phyloP scores from a whole-genome alignment of 1,140 invertebrate genomes.

The Ceratina australensis region DNA sequence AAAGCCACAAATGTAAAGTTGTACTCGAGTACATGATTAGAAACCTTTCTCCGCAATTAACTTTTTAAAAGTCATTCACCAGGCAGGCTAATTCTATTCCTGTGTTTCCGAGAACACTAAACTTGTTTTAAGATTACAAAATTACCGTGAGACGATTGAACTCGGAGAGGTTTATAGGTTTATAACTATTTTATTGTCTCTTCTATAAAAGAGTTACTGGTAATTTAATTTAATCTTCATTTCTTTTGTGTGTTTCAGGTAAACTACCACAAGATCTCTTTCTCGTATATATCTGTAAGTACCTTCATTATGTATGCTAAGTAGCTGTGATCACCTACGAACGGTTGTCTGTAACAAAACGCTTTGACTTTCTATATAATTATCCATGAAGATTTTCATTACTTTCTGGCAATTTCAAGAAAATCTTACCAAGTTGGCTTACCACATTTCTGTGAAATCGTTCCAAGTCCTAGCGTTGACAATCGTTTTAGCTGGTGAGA shows the following conservation, averaged over 20 bases:
- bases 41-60: slow-evolving; percentile 15
- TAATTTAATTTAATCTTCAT: not conserved
- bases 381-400: no score
- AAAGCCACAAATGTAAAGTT: slow-evolving; percentile 10
- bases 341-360: no score
- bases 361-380: no score
- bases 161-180: not conserved
- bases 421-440: no score
- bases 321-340: no score
- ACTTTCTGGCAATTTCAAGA: no score
- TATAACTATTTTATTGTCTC: not conserved
- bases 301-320: not conserved
- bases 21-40: slow-evolving; percentile 5
- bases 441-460: no score
- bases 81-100: slow-evolving; percentile 3
- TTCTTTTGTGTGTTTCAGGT: slow-evolving; percentile 30
- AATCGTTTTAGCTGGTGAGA: not conserved
- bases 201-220: not conserved
- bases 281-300: not conserved
- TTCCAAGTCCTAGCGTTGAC: not conserved
- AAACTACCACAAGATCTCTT: not conserved
- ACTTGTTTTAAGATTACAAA: no score
- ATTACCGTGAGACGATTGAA: not conserved
- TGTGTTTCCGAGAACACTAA: not conserved
- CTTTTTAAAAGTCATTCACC: not conserved